Conservation (phyloP, 35 echinoderm and acorn worm genomes). For the Heliocidaris erythrogramma region DNA sequence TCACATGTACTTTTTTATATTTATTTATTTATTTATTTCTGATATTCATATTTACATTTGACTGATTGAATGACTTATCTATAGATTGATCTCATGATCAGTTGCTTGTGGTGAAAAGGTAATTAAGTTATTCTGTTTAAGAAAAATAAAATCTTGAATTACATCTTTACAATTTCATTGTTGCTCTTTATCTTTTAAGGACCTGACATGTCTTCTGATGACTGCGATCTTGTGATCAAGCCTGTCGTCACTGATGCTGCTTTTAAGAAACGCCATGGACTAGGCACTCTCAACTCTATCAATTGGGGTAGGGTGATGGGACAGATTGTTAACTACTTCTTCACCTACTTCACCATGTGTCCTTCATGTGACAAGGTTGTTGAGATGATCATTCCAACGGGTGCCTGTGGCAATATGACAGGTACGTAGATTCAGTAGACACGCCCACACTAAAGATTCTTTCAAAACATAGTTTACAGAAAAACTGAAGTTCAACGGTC, state of each 20-base stretch:
- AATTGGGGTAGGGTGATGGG: constrained; percentile 77
- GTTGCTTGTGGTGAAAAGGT: too few species aligned
- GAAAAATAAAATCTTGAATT: not conserved
- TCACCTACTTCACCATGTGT: constrained; percentile 68
- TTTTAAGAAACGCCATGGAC: constrained; percentile 61
- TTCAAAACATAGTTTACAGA: too few species aligned
- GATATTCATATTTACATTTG: too few species aligned
- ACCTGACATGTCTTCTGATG: constrained; percentile 71
- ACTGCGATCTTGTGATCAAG: constrained; percentile 61
- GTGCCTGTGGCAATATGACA: constrained; percentile 75
- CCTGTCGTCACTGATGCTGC: constrained; percentile 54
- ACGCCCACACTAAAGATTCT: too few species aligned
- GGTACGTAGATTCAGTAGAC: constrained; percentile 44
- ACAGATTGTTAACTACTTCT: constrained; percentile 70
- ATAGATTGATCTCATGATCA: too few species aligned
- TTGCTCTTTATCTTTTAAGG: not conserved
- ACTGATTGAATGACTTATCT: too few species aligned
- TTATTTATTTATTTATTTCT: too few species aligned
- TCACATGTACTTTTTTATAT: too few species aligned
- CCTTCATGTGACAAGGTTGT: constrained; percentile 55
- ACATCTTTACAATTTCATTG: not conserved
- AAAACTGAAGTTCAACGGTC: too few species aligned
- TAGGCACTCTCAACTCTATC: constrained; percentile 86
- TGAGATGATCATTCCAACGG: constrained; percentile 80
- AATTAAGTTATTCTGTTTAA: too few species aligned